Percentiles rank a stretch among this genome's conserved stretches.
These are phyloP conservation scores for Stenurella melanura DNA, from an alignment of 2,888 invertebrate species.

Conservation along the genomic window DNA sequence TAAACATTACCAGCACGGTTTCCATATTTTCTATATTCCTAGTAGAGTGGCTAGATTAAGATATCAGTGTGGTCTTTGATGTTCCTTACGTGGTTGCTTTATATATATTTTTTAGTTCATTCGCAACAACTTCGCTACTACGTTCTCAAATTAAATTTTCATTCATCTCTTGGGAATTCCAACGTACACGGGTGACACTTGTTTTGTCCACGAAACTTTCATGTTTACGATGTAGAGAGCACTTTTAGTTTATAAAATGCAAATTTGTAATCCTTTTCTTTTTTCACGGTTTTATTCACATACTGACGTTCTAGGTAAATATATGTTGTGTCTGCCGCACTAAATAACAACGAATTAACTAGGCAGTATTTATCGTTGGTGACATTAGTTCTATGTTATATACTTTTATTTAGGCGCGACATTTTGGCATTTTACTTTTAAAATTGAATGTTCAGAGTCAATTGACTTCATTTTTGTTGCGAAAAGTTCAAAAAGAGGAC, in stretches of 20 bases:
- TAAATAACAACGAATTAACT: not conserved
- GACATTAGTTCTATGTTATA: too few species aligned
- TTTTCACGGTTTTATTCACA: not conserved
- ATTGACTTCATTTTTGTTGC: too few species aligned
- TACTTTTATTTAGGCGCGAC: too few species aligned
- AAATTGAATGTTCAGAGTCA: too few species aligned
- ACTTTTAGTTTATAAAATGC: slow-evolving; percentile 16
- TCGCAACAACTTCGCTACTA: slow-evolving; percentile 10
- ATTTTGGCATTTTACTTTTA: too few species aligned
- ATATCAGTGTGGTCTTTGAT: slow-evolving; percentile 23
- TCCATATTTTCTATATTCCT: not conserved
- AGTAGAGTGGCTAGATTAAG: slow-evolving; percentile 14
- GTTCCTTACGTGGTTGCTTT: not conserved
- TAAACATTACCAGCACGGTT: not conserved
- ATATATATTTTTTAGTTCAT: slow-evolving; percentile 19
- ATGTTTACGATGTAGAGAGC: slow-evolving; percentile 24
- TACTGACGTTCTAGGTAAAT: not conserved
- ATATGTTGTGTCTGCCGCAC: not conserved
- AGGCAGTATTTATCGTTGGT: too few species aligned
- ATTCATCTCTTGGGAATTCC: slow-evolving; percentile 18
- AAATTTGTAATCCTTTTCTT: slow-evolving; percentile 5
- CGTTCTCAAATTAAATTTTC: slow-evolving; percentile 25
- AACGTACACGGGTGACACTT: slow-evolving; percentile 7
- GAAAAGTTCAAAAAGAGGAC: too few species aligned
- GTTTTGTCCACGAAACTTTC: slow-evolving; percentile 23